Evolutionary conservation across 2,797 vertebrate species (phyloP), one percentile per base, ranked within the genome.

Genomic region (Danio kyathit): DNA sequence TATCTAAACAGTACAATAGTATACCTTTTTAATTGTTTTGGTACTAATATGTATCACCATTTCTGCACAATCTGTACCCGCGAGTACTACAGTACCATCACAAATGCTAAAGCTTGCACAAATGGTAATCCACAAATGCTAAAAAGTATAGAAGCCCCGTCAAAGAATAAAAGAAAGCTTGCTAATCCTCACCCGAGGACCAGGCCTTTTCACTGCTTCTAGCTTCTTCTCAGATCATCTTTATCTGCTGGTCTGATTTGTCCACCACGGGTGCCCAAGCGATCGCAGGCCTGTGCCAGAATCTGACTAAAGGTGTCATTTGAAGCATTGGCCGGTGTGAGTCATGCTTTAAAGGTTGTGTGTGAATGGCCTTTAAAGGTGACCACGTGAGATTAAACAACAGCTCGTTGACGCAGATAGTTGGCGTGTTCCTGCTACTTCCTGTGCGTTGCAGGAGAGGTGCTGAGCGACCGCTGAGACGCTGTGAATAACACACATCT

Each of bases 281-380:
- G 64, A 65, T 80, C 1, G 10, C 43, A 59, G 64, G 29, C 67
- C 44, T 74, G 40, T 70, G 74, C 80, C 74, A 82, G 74, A 80
- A 77, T 75, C 81, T 79, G 81, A 79, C 74, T 79, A 79, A 86
- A 85, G 71, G 38, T 79, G 79, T 69, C 49, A 54, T 63, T 75
- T 59, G 79, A 83, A 64, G 41, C 65, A 38, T 52, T 71, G 63
- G 51, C 41, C 69, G 67, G 67, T 76, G 43, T 85, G 85, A 84
- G 60, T 81, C 81, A 87, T 80, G 17, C 71, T 64, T 74, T 82
- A 81, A 84, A 85, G 82, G 82, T 80, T 81, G 44, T 38, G 29
- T 63, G 14, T 76, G 60, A 83, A 81, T 82, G 72, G 75, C 48
- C 70, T 77, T 87, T 84, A 74, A 78, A 83, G 60, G 61, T 82